Evolutionary conservation across 1,140 invertebrate species (phyloP), one percentile per base, ranked within the genome.

Genomic region (Pseudomyrmex sp.): DNA sequence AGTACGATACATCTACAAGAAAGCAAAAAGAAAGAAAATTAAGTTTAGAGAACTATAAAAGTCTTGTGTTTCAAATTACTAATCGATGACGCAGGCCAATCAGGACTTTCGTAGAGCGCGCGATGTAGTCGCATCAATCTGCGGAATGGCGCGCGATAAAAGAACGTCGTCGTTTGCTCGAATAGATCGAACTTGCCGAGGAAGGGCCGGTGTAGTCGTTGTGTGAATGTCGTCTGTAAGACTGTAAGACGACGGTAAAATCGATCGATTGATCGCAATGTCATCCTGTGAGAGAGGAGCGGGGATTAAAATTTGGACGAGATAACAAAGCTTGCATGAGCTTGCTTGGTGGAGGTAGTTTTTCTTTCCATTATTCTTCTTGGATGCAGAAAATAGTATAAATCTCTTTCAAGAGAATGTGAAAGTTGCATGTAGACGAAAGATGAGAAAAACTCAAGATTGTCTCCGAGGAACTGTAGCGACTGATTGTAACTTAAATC

Each of bases 11-110:
- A 4, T 54, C 15, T 18, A 48, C 5, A 46, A 48, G 44, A 50
- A 20, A 54, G 26, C 44, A 13, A n/a, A 66, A 54, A 66, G 18
- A 70, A 70, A 59, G n/a, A 80, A 20, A 48, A 59, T 80, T 72
- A 80, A 79, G 20, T n/a, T 80, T 13, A 1, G 1, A 2, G 8
- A 48, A 70, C 63, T 48, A 44, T 35, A 35, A 69, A 58, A 70
- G 54, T 59, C 46, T 15, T 10, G 66, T 15, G 44, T 61, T 4
- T 66, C 54, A 50, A 72, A 61, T 80, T 72, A 61, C 76, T 48
- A 72, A 80, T 80, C 66, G 68, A 72, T 80, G n/a, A 61, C 46
- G 66, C 54, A 48, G 15, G 48, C 44, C 66, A 80, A 80, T 80
- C 56, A 70, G 66, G 61, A 26, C 56, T 48, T 35, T 44, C 54